Evolutionary conservation across 1,140 invertebrate species (phyloP).

Genomic region (Laupala kohalensis): DNA sequence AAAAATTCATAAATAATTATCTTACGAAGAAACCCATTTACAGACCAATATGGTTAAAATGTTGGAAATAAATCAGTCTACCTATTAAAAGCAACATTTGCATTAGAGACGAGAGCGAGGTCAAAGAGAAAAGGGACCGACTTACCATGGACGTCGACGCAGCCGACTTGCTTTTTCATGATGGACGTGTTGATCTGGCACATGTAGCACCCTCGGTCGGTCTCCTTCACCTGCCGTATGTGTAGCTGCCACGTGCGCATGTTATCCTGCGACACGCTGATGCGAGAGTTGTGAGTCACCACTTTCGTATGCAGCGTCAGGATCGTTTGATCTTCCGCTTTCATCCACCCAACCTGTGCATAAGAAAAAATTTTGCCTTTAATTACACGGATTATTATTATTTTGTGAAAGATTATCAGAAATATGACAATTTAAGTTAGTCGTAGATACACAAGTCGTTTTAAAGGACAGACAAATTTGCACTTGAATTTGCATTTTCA

Average conservation of each 20-base stretch:
- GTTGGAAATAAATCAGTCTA: too few species aligned
- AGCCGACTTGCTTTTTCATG: conserved; percentile 78
- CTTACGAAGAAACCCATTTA: too few species aligned
- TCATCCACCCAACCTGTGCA: conserved; percentile 76
- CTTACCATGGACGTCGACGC: conserved; percentile 74
- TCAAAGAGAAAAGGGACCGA: background rate
- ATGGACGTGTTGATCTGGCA: conserved; percentile 78
- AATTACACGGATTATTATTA: too few species aligned
- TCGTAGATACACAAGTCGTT: too few species aligned
- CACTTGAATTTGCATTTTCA: too few species aligned
- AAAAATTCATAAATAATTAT: too few species aligned
- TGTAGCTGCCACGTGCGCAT: conserved; percentile 62
- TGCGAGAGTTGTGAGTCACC: conserved; percentile 75
- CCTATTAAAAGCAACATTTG: too few species aligned
- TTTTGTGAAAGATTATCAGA: too few species aligned
- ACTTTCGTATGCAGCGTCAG: conserved; percentile 70
- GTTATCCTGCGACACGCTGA: conserved; percentile 64
- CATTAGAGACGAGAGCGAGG: background rate
- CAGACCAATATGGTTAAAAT: too few species aligned
- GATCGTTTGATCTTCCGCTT: conserved; percentile 77
- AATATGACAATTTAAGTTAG: too few species aligned
- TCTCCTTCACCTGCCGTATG: conserved; percentile 44
- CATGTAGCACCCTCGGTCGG: conserved; percentile 58
- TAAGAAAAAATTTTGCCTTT: too few species aligned
- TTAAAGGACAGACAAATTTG: too few species aligned